Conservation (phyloP, 2,888 invertebrate genomes). For the Zhuqinia jingwanae region DNA sequence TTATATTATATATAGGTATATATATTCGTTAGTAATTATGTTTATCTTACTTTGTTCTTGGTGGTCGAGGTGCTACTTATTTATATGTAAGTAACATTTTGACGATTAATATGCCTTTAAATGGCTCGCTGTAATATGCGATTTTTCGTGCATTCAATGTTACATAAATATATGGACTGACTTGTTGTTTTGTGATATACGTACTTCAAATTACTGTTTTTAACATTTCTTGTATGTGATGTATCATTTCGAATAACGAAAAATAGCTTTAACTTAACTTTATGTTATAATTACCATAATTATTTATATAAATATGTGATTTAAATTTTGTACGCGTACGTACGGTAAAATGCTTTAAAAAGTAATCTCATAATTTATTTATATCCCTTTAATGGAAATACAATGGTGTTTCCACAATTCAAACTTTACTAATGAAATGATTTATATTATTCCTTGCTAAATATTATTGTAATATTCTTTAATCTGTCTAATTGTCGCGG, state of each 20-base stretch:
- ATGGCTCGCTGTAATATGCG: neutral
- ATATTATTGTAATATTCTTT: neutral
- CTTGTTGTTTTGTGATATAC: conserved; percentile 37
- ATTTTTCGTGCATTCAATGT: conserved; percentile 12
- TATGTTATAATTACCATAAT: no score
- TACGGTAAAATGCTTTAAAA: no score
- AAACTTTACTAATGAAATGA: no score
- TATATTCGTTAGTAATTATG: neutral
- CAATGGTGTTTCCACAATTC: no score
- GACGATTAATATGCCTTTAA: neutral
- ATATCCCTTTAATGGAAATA: no score
- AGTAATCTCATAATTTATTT: no score
- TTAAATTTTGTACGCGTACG: no score
- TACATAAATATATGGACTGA: conserved; percentile 39
- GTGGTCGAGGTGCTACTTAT: neutral
- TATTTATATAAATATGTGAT: neutral
- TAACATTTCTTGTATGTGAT: neutral
- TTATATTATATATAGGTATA: neutral
- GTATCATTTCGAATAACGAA: neutral
- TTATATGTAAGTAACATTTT: neutral
- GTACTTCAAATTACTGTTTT: conserved; percentile 10
- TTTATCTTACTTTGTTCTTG: neutral
- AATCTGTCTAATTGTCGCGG: no score
- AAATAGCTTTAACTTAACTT: neutral
- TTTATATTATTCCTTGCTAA: no score